These are phyloP conservation scores for Pseudachorutes palmiensis DNA, from an alignment of 1,140 invertebrate species.

Conservation along the genomic window DNA sequence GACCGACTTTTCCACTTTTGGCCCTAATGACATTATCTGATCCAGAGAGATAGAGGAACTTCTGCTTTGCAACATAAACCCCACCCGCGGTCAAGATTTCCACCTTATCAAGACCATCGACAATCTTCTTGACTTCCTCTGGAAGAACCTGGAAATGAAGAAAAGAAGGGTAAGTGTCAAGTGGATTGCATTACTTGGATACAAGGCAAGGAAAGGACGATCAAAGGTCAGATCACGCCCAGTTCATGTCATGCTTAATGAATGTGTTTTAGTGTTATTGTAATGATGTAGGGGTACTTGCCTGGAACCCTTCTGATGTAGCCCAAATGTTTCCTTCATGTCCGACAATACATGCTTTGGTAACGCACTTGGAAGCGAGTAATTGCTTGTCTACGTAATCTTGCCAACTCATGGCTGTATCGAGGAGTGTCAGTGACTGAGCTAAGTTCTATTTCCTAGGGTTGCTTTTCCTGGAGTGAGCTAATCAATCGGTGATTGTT, in stretches of 20 bases:
- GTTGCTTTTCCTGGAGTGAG: too few relatives aligned
- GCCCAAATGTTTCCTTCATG: conserved; percentile 92
- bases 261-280: too few relatives aligned
- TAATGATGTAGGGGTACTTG: conserved; percentile 52
- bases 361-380: conserved; percentile 82
- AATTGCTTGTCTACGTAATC: conserved; percentile 96
- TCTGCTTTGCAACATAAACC: conserved; percentile 75
- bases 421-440: not conserved
- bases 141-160: conserved; percentile 66
- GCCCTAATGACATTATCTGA: conserved; percentile 83
- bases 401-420: conserved; percentile 79
- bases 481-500: not conserved
- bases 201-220: too few relatives aligned
- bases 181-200: too few relatives aligned
- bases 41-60: conserved; percentile 86
- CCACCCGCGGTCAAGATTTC: conserved; percentile 73
- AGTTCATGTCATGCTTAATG: too few relatives aligned
- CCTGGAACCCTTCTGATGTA: conserved; percentile 83
- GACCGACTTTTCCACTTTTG: conserved; percentile 80
- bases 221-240: too few relatives aligned
- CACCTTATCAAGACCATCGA: conserved; percentile 76
- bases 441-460: too few relatives aligned
- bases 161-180: too few relatives aligned
- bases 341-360: conserved; percentile 86
- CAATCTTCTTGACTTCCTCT: conserved; percentile 77